Base-by-base conservation (phyloP, 92 coral and sea anemone genomes). In the Chrysogorgia sp. region DNA sequence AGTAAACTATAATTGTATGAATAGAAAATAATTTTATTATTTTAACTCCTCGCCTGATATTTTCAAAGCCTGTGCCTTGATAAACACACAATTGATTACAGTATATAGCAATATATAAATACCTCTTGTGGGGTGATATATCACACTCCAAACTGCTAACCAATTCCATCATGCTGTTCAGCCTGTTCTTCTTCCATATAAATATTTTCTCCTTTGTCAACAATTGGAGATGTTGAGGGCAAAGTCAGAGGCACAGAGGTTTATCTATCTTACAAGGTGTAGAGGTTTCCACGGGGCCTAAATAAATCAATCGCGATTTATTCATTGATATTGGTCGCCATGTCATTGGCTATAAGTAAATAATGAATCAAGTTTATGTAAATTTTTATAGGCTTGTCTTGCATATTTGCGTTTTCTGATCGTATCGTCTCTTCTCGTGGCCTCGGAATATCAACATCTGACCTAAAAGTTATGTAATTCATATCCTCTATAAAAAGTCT, bases 11-110 rank as follows among this genome's bases (percentile, higher is more conserved):
- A 62, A 62, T 26, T 62, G 68, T 15, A 31, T 62, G 40, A 62
- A 62, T 28, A 62, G 40, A 31, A n/a, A 62, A 62, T 31, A 62
- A 31, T 62, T 62, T 62, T 26, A 26, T 62, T 62, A 60, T n/a
- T n/a, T 10, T 62, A 8, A 62, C 13, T 62, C n/a, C 1, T 31
- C 22, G 25, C 68, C 68, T 29, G 13, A 31, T 28, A 62, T 10
- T 62, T 9, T 62, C 17, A 31, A 62, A 29, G 41, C 40, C 2
- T 31, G 22, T 17, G 21, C 41, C 7, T 62, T 28, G 40, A 62
- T 31, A 62, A 62, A 31, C 2, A 58, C 14, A 30, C 24, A 23
- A 7, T 15, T 17, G 10, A 14, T 24, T 24, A 8, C 14, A 62
- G 4, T 31, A 62, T 31, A 28, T 62, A 26, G 4, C 19, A 45